Conservation (phyloP, 2,888 invertebrate genomes). For the Drosophila kanekoi region DNA sequence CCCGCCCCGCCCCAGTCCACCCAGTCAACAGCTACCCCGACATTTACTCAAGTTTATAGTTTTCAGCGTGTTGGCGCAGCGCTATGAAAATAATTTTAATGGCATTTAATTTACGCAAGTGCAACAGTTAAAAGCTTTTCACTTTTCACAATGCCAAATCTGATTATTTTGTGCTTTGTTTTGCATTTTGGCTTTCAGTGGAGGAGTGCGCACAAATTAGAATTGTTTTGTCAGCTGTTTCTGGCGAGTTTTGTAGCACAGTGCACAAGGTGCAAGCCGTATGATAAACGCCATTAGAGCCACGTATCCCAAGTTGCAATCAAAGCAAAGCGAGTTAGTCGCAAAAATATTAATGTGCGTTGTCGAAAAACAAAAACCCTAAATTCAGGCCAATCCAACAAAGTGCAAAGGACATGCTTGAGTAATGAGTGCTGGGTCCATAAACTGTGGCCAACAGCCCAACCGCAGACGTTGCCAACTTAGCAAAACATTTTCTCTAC, state of each 20-base stretch:
- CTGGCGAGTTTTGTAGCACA: constrained; percentile 10
- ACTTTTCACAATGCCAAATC: constrained; percentile 64
- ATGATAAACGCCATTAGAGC: constrained; percentile 56
- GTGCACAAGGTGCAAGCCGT: constrained; percentile 39
- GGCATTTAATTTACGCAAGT: constrained; percentile 78
- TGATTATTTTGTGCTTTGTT: constrained; percentile 76
- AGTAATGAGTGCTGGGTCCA: constrained; percentile 56
- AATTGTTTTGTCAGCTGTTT: constrained; percentile 70
- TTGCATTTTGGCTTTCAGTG: constrained; percentile 55
- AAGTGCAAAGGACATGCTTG: constrained; percentile 60
- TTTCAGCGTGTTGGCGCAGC: constrained; percentile 30
- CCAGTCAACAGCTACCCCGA: not conserved
- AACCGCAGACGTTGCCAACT: constrained; percentile 51
- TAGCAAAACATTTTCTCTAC: constrained; percentile 32
- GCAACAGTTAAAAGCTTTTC: constrained; percentile 77
- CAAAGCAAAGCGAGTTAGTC: constrained; percentile 24
- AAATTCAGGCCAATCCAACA: constrained; percentile 51
- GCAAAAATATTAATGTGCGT: constrained; percentile 51
- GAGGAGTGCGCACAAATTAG: constrained; percentile 34
- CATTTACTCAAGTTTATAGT: constrained; percentile 43
- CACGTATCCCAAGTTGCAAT: constrained; percentile 26
- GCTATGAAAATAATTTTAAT: constrained; percentile 79
- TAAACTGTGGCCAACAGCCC: constrained; percentile 42
- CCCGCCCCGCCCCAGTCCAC: not conserved
- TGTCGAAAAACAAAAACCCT: constrained; percentile 13